Evolutionary conservation across 92 coral and sea anemone species (phyloP).

Genomic region (Epizoanthus fatuus): DNA sequence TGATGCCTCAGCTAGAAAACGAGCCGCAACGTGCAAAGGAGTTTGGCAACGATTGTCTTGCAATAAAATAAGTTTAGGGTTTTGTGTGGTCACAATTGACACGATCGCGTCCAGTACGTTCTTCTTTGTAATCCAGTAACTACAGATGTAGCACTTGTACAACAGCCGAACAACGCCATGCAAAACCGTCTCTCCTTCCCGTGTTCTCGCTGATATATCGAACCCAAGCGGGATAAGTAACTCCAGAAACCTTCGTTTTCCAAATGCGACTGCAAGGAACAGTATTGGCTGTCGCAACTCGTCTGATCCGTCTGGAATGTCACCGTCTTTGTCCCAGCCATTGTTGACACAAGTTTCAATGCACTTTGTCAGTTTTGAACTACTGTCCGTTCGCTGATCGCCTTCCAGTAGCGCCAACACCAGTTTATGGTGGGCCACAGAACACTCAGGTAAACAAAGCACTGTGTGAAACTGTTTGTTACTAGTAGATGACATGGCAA

Average conservation of each 20-base stretch:
- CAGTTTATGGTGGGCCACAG: conserved; percentile 16
- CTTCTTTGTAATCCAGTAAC: conserved; percentile 43
- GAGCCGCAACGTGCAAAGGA: conserved; percentile 24
- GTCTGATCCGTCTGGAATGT: conserved; percentile 26
- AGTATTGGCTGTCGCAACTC: conserved; percentile 24
- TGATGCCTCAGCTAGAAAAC: conserved; percentile 12
- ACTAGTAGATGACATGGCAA: no score
- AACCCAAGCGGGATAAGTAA: conserved; percentile 25
- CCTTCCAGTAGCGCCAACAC: conserved; percentile 27
- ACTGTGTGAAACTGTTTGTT: conserved; percentile 20
- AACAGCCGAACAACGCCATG: conserved; percentile 31
- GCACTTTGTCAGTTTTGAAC: conserved; percentile 12
- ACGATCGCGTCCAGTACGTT: conserved; percentile 15
- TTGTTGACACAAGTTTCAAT: conserved; percentile 26
- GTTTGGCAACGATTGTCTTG: conserved; percentile 28
- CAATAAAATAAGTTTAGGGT: conserved; percentile 25
- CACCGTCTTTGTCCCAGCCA: conserved; percentile 42
- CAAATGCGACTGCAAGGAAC: conserved; percentile 41
- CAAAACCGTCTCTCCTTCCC: conserved; percentile 26
- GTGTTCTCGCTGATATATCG: conserved; percentile 21
- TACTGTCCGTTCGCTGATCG: conserved; percentile 20
- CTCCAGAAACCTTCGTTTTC: conserved; percentile 39
- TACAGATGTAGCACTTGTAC: conserved; percentile 41
- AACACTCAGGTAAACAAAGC: conserved; percentile 18
- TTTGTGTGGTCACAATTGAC: conserved; percentile 10